Base-by-base conservation (phyloP, 2,113 vertebrate species). In the Morone saxatilis region DNA sequence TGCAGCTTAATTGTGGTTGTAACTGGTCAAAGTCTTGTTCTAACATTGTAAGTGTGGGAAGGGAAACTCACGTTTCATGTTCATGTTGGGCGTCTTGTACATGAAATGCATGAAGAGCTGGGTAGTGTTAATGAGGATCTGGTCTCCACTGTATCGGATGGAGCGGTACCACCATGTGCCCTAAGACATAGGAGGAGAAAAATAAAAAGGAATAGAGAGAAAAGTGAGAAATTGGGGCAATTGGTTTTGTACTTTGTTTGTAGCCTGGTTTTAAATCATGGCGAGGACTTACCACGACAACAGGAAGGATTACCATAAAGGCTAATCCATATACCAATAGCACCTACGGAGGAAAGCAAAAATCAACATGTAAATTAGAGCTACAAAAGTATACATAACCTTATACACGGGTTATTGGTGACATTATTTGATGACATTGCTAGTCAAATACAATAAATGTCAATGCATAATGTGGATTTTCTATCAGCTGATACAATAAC, bases 131-230 rank as follows among this genome's bases (percentile, higher is more conserved):
- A 99, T 99, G 89, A 99, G 97, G 94, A 99, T 99, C 94, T 99
- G 98, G 87, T 99, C 98, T 45, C 98, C 98, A 7, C 98, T 99
- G 73, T 99, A 99, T 68, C 97, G 96, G 91, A 99, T 99, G 7
- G 98, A 99, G 66, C 98, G 97, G 92, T 99, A 99, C 98, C 98
- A 99, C 98, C 98, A 99, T 7, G 98, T 99, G n/a, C 98, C 98
- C 98, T 99, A 83, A 14, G 31, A 82, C 53, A 84, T 0, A 40
- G 4, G 38, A 0, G 4, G 7, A 17, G 45, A 70, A 31, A 7
- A 6, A 11, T 1, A 25, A 10, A 4, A 38, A 45, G 10, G 1
- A 57, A 56, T 0, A 19, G 22, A 53, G 5, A 43, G 7, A 5
- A 8, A 36, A 41, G 0, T 45, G 20, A 71, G 48, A 36, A 45